Evolutionary conservation across 2,797 vertebrate genomes (phyloP), one percentile per base, ranked within the genome.

Genomic region (Rhyacichthys aspro): DNA sequence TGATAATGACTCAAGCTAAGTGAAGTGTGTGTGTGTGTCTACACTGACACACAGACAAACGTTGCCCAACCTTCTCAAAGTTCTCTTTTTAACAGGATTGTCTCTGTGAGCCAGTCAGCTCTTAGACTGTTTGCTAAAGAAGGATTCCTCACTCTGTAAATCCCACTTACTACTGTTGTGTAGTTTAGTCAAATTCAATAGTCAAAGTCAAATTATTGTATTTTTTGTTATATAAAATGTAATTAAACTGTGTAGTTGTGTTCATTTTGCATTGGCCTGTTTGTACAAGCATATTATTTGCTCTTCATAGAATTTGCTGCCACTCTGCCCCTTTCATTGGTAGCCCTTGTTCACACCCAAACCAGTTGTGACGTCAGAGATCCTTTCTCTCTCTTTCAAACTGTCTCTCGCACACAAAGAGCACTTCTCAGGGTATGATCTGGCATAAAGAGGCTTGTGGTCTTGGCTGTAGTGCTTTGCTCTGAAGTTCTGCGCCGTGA

Each of bases 1-100:
- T 88, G 89, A 90, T 91, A 89, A 92, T 91, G 89, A 92, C 86
- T 88, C 82, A 80, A 85, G 74, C 84, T 86, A 84, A 88, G 81
- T 80, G 79, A 76, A 74, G 82, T 70, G 67, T 76, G 70, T 73
- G 59, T 84, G 16, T 72, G 55, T 48, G 48, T 67, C 28, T 46
- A 12, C 12, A 18, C 18, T 0, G 0, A 42, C 42, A 59, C 65
- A 52, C 43, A 62, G 59, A 59, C 43, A 56, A 49, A 43, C 45
- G 34, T 9, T 41, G 45, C 52, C 59, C 70, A 63, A 64, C 78
- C 79, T 77, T 74, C 68, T 79, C 70, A 61, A 83, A 80, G 74
- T 86, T 83, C 63, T 78, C 72, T 79, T 86, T 86, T 84, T 76
- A 88, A 91, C 81, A 79, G 74, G 82, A 90, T 87, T 85, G 85